These are phyloP conservation scores for Campoletis raptor DNA, from an alignment of 2,888 invertebrate species.

Conservation along the genomic window DNA sequence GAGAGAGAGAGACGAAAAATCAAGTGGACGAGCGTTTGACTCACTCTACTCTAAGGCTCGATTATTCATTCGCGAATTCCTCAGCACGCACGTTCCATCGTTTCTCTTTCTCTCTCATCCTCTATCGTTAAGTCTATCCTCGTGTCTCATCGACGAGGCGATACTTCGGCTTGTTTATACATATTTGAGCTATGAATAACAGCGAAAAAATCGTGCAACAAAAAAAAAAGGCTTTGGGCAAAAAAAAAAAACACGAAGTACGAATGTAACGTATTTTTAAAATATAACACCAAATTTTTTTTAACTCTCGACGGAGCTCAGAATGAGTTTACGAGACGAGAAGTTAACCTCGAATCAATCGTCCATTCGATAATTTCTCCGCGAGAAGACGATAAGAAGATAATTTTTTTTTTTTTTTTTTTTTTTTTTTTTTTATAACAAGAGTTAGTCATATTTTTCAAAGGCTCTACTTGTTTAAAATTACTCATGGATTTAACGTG, in stretches of 20 bases:
- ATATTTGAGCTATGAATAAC: constrained; percentile 66
- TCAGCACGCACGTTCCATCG: constrained; percentile 65
- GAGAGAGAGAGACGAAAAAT: constrained; percentile 19
- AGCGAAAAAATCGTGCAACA: neutral
- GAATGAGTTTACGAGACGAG: neutral
- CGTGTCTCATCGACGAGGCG: neutral
- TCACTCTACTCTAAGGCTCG: constrained; percentile 75
- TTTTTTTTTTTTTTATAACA: neutral
- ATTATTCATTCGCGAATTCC: constrained; percentile 79
- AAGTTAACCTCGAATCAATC: constrained; percentile 2
- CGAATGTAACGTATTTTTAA: neutral
- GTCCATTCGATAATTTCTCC: neutral
- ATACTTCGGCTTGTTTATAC: constrained; percentile 64
- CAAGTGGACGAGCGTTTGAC: constrained; percentile 62
- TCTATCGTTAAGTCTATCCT: constrained; percentile 13
- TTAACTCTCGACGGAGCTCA: neutral
- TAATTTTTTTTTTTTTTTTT: neutral
- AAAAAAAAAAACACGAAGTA: neutral
- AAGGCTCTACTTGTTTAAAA: constrained; percentile 5
- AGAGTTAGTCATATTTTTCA: constrained; percentile 16
- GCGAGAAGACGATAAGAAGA: neutral
- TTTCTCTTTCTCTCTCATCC: constrained; percentile 19
- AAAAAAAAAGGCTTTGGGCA: constrained; percentile 12
- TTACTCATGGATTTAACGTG: constrained; percentile 16
- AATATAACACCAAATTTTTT: neutral